Evolutionary conservation across 30 jellyfish, hydroid and myxozoan genomes (phyloP), one percentile per base, ranked within the genome.

Genomic region (Aurelia coerulea): DNA sequence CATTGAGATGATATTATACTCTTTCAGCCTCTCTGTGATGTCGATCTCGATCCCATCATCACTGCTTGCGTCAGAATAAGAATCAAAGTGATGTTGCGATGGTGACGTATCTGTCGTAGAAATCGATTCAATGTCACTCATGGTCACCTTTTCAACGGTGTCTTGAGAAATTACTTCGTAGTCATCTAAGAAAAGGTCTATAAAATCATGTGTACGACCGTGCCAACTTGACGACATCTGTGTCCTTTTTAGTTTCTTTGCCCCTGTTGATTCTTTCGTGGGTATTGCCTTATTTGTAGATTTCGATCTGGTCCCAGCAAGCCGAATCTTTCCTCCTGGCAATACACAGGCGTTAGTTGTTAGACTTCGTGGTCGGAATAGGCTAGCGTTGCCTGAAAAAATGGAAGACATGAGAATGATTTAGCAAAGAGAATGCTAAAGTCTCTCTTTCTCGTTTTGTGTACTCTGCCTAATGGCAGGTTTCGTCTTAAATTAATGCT

Each of bases 191-290:
- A 93, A 83, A 19, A 93, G 78, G 82, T 88, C 98, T 10, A 84
- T 80, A 56, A 93, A 19, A 70, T 93, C 98, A 31, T 75, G 90
- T 37, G 96, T 71, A 6, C 74, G 81, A 39, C 98, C 98, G 83
- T 93, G 98, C 98, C 98, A 93, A 68, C 98, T 93, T 53, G 95
- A 83, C 11, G 98, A 83, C 5, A 87, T 81, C 58, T 62, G 96
- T 14, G 82, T 32, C 60, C 70, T 73, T 50, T 73, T 80, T 51
- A 10, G 6, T 29, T 79, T 54, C 51, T 29, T 85, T 41, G 39
- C 19, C 0, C 53, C 86, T 6, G 8, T 46, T 9, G 79, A 37
- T 42, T 66, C 92, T 2, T 52, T 72, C 65, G 39, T 49, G 16
- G 92, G 58, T 1, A 83, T 83, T 18, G 88, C 50, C 76, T 64